Percentiles rank a stretch among this genome's conserved stretches.
Evolutionary conservation across 2,888 invertebrate genomes (phyloP).

Genomic region (Phyllotreta striolata): DNA sequence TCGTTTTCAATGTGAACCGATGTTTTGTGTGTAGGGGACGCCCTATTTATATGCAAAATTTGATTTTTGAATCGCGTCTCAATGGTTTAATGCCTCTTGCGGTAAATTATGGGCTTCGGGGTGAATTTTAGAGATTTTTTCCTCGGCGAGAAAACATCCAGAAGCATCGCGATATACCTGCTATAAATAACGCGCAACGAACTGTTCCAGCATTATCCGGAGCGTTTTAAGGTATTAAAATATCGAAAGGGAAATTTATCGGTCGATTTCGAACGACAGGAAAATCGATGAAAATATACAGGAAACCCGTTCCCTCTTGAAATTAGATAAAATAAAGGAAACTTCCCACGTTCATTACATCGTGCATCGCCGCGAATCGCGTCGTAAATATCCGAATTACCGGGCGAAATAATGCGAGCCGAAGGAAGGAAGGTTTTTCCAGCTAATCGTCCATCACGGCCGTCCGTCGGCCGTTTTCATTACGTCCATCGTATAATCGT

Average conservation of each 20-base stretch:
- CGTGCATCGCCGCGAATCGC: too few species aligned
- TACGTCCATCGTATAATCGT: constrained; percentile 2
- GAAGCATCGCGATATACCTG: background rate
- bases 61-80: constrained; percentile 25
- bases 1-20: constrained; percentile 32
- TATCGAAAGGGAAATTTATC: too few species aligned
- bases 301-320: too few species aligned
- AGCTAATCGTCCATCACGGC: constrained; percentile 13
- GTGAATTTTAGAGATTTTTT: constrained; percentile 4
- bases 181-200: constrained; percentile 6
- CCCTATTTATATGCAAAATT: constrained; percentile 27
- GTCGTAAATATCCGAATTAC: constrained; percentile 6
- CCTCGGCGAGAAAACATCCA: background rate
- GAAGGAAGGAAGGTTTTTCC: constrained; percentile 3
- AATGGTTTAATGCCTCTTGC: constrained; percentile 15
- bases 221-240: background rate
- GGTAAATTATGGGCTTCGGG: constrained; percentile 15
- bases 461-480: background rate
- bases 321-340: too few species aligned
- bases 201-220: background rate
- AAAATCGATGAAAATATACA: too few species aligned
- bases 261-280: too few species aligned
- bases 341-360: too few species aligned
- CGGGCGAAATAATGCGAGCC: background rate
- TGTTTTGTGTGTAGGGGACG: constrained; percentile 23